phyloP scores from a whole-genome alignment of 2,797 vertebrate species.

The Oophaga sylvatica region DNA sequence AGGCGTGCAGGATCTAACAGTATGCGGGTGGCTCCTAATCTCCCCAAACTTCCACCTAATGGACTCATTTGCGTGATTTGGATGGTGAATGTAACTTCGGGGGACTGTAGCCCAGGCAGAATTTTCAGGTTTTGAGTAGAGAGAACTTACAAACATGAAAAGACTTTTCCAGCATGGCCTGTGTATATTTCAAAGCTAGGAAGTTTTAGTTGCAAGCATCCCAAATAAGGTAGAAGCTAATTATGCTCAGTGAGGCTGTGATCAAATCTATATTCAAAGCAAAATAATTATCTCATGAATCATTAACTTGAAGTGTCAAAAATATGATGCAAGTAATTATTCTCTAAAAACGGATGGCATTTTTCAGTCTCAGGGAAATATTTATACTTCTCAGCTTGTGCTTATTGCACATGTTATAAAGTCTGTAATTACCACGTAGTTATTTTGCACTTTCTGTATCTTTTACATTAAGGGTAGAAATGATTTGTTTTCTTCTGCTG shows the following conservation, averaged over 20 bases:
- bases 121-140: background rate
- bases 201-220: slow-evolving; percentile 32
- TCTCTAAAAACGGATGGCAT: background rate
- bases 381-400: slow-evolving; percentile 9
- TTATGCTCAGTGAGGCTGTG: slow-evolving; percentile 20
- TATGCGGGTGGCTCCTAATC: background rate
- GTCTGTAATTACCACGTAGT: background rate
- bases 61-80: background rate
- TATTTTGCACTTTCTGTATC: slow-evolving; percentile 8
- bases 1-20: too few relatives aligned
- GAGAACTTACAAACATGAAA: background rate
- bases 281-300: slow-evolving; percentile 40
- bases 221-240: slow-evolving; percentile 8
- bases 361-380: slow-evolving; percentile 22
- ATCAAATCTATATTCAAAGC: slow-evolving; percentile 28
- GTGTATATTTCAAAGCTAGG: background rate
- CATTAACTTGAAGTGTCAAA: background rate
- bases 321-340: background rate
- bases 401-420: background rate
- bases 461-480: background rate
- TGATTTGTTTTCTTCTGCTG: background rate
- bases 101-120: background rate
- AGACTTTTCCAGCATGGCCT: background rate
- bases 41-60: background rate
- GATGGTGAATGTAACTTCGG: background rate